These are phyloP conservation scores for Dendrolimus kikuchii DNA, from an alignment of 1,140 invertebrate species.

Conservation along the genomic window DNA sequence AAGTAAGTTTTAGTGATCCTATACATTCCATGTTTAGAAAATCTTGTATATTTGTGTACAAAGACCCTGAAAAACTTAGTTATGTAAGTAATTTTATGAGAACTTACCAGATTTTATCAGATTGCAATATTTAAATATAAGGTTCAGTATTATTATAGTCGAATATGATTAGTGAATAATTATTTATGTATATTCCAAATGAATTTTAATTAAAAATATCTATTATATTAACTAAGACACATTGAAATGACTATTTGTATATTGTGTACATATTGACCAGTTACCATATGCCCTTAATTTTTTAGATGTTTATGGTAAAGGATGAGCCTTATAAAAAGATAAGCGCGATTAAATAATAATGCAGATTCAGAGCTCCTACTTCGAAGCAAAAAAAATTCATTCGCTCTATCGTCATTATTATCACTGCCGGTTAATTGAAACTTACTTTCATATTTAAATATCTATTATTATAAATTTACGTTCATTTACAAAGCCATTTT, in stretches of 20 bases:
- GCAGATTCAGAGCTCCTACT: too few species aligned
- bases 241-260: slow-evolving; percentile 32
- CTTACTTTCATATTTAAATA: too few species aligned
- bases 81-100: slow-evolving; percentile 50
- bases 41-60: slow-evolving; percentile 56
- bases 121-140: slow-evolving; percentile 69
- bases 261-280: slow-evolving; percentile 46
- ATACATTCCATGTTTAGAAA: slow-evolving; percentile 40
- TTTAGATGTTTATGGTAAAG: too few species aligned
- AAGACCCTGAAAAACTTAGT: slow-evolving; percentile 29
- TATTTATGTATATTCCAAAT: slow-evolving; percentile 60
- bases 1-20: slow-evolving; percentile 17
- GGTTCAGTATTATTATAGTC: slow-evolving; percentile 66
- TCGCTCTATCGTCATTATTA: too few species aligned
- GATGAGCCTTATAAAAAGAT: too few species aligned
- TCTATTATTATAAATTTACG: too few species aligned
- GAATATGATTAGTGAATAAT: slow-evolving; percentile 54
- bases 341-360: too few species aligned
- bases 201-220: slow-evolving; percentile 32
- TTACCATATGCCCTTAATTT: slow-evolving; percentile 7
- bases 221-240: slow-evolving; percentile 13
- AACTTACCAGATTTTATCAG: slow-evolving; percentile 68
- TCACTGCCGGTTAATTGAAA: too few species aligned
- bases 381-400: too few species aligned
- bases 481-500: too few species aligned